Evolutionary conservation across 2,113 vertebrate species (phyloP).

Genomic region (Triplophysa rosa): DNA sequence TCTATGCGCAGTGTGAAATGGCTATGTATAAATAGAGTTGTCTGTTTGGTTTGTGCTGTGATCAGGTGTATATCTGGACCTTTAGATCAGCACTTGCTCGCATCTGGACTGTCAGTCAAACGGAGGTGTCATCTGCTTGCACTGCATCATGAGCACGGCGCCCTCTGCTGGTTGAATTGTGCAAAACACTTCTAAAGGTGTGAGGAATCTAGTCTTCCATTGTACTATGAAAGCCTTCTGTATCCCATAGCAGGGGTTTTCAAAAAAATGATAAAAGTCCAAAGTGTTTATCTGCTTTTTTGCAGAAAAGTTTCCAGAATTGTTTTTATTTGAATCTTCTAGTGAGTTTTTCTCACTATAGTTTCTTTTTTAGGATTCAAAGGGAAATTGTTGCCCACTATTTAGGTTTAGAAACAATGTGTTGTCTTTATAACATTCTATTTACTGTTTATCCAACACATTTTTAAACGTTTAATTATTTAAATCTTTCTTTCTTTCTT

Average conservation of each 20-base stretch:
- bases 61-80: not conserved
- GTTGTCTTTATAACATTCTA: too few species aligned
- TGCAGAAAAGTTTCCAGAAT: too few species aligned
- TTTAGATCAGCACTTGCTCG: not conserved
- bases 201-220: not conserved
- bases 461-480: too few species aligned
- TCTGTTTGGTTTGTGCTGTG: not conserved
- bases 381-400: too few species aligned
- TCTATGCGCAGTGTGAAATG: not conserved
- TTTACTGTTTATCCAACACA: too few species aligned
- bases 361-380: too few species aligned
- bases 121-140: conserved; percentile 26
- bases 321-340: too few species aligned
- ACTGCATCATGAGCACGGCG: not conserved
- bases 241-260: too few species aligned
- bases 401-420: too few species aligned
- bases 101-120: not conserved
- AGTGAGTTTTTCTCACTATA: too few species aligned
- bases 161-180: conserved; percentile 28
- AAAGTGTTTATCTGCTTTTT: too few species aligned
- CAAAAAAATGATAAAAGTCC: too few species aligned
- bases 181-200: not conserved
- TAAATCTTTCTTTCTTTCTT: not conserved
- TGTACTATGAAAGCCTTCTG: not conserved
- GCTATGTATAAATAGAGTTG: not conserved